Percentiles rank a stretch among this genome's conserved stretches.
Conservation (phyloP, 2,113 vertebrate species). For the Haemorhous mexicanus region DNA sequence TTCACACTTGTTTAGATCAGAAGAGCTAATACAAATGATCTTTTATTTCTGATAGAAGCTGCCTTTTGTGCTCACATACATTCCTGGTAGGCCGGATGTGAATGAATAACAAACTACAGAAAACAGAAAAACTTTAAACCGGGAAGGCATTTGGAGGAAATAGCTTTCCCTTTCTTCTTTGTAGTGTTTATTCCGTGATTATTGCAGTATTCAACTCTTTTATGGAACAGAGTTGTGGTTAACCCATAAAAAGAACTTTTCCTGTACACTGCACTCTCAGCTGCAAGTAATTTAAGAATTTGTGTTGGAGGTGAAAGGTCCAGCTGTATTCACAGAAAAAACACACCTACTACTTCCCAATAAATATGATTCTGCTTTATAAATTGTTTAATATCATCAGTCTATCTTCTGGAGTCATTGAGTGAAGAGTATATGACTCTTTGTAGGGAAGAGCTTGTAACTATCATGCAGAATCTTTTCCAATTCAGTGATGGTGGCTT, state of each 20-base stretch:
- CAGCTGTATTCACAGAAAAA: neutral
- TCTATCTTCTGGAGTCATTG: neutral
- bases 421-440: neutral
- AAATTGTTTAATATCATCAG: neutral
- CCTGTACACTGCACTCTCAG: neutral
- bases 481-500: neutral
- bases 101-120: neutral
- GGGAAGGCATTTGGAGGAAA: neutral
- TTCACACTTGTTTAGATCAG: neutral
- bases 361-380: neutral
- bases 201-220: neutral
- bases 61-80: neutral
- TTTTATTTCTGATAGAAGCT: neutral
- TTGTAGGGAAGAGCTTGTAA: neutral
- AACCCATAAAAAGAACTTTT: neutral
- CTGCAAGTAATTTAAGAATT: neutral
- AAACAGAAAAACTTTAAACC: neutral
- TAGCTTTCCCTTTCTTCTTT: neutral
- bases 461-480: neutral
- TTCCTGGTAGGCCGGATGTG: neutral
- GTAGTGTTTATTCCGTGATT: neutral
- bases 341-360: neutral
- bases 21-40: neutral
- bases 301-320: neutral
- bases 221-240: neutral